Evolutionary conservation across 30 jellyfish, hydroid and myxozoan genomes (phyloP), one percentile per base, ranked within the genome.

Genomic region (Turritopsis rubra): DNA sequence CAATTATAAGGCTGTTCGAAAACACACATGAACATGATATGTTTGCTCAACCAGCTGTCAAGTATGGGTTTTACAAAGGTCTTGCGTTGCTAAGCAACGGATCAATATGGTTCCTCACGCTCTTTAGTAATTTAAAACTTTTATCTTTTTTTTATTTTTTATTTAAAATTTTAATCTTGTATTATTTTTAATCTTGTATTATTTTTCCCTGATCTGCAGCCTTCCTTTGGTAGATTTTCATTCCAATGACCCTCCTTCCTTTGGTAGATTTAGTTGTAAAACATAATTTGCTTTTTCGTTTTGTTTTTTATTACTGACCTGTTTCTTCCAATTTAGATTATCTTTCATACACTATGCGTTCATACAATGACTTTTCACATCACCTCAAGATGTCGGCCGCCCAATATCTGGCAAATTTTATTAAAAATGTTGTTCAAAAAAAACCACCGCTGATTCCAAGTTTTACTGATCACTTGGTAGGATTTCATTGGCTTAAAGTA

Each of bases 361-460:
- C 85, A 29, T 77, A 22, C 20, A 24, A 13, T 25, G 53, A 26
- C 7, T 77, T 66, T 30, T 77, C 41, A 5, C 72, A 26, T 21
- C 53, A 77, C 53, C 75, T 77, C 28, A 77, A 77, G 72, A 77
- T 22, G 25, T 28, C 85, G 5, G 85, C 85, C n/a, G 85, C 29
- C 72, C 18, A 29, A 1, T 77, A 22, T 77, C 23, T 77, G 52
- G 85, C 25, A 29, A 53, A 77, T n/a, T 77, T 26, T 24, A 25
- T 77, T 52, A 23, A 72, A 72, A 53, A 22, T 72, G 30, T 17
- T 1, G 52, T 7, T 18, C 31, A 72, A 22, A 16, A 53, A 3
- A 41, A 13, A 41, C 60, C 13, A 41, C 5, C 13, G 60, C 5
- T 13, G 60, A 41, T 41, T 5, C 9, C 5, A 41, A 41, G 13